Conservation (phyloP, 2,888 invertebrate species). For the Diarsia brunnea region DNA sequence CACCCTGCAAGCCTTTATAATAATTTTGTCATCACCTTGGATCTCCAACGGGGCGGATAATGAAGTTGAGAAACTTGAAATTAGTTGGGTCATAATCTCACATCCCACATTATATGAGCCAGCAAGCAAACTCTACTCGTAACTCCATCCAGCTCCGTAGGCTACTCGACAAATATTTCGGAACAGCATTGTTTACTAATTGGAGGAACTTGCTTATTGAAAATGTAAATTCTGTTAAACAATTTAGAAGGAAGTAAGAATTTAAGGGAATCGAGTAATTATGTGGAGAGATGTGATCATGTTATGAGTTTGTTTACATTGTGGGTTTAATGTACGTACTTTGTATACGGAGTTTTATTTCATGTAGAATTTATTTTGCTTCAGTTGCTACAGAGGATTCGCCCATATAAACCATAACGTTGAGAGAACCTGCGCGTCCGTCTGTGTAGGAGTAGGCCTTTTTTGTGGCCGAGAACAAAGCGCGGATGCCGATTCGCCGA, state of each 20-base stretch:
- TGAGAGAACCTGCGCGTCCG: not conserved
- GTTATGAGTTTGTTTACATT: constrained; percentile 35
- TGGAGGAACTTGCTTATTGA: constrained; percentile 66
- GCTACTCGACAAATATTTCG: constrained; percentile 65
- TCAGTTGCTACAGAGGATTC: constrained; percentile 1
- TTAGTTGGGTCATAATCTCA: constrained; percentile 85
- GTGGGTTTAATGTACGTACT: not conserved
- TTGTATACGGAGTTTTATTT: constrained; percentile 18
- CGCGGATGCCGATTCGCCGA: constrained; percentile 14
- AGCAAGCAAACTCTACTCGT: constrained; percentile 69
- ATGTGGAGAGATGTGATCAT: constrained; percentile 33
- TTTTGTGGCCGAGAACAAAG: constrained; percentile 32
- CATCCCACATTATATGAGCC: constrained; percentile 76
- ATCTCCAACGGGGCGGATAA: constrained; percentile 85
- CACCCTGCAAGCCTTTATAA: constrained; percentile 73
- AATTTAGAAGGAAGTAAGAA: constrained; percentile 53
- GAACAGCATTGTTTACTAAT: constrained; percentile 70
- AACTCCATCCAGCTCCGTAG: constrained; percentile 61
- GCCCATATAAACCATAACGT: constrained; percentile 3
- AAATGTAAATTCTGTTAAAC: constrained; percentile 61
- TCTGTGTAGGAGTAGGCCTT: constrained; percentile 19
- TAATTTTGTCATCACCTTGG: constrained; percentile 84
- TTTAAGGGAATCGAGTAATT: constrained; percentile 42
- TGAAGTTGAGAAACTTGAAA: constrained; percentile 88
- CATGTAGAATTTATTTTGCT: constrained; percentile 14